A percentile compares a stretch with the other conserved stretches of the same genome.
These are phyloP conservation scores for Poecilia picta DNA, from an alignment of 2,797 vertebrate genomes.

Conservation along the genomic window DNA sequence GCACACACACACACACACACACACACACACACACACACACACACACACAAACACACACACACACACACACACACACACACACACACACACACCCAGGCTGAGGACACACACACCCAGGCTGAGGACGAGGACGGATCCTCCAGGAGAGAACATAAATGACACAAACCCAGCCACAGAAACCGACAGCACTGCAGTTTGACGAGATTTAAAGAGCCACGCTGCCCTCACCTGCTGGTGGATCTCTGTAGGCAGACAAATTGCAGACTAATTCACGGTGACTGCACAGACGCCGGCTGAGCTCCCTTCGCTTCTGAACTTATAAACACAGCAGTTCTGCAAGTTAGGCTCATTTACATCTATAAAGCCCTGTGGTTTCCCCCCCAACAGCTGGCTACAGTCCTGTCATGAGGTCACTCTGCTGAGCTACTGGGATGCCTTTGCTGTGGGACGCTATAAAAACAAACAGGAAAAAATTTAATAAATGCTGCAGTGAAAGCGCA, in stretches of 20 bases:
- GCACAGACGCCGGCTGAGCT: slow-evolving; percentile 13
- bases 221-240: slow-evolving; percentile 45
- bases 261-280: slow-evolving; percentile 19
- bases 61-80: no score
- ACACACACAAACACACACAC: no score
- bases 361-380: neutral
- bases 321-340: neutral
- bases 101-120: neutral
- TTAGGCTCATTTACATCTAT: neutral
- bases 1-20: no score
- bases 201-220: slow-evolving; percentile 8
- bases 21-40: no score
- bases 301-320: neutral
- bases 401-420: neutral
- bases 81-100: no score
- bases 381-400: neutral
- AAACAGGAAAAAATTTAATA: neutral
- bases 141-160: neutral
- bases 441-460: neutral
- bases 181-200: neutral
- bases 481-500: neutral
- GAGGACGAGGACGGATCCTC: neutral
- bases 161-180: neutral
- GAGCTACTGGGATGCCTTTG: neutral
- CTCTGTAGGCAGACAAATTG: neutral